These are phyloP conservation scores for Nylanderia fulva DNA, from an alignment of 1,140 invertebrate species.

Conservation along the genomic window DNA sequence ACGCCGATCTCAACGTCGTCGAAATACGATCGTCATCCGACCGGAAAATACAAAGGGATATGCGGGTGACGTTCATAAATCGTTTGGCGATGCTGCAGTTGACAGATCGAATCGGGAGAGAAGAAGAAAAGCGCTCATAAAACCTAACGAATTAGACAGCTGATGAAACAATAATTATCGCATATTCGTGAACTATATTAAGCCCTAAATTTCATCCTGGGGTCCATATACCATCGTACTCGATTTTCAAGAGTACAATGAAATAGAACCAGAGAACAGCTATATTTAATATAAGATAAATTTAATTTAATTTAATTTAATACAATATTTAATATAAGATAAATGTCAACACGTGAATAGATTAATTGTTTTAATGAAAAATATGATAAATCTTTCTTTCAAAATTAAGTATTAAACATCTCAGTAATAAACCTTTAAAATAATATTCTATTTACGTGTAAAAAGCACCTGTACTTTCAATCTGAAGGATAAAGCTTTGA, in stretches of 20 bases:
- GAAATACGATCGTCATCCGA: conserved; percentile 37
- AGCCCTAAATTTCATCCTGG: background rate
- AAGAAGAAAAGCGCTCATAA: conserved; percentile 19
- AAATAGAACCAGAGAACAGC: too few species aligned
- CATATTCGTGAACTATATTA: background rate
- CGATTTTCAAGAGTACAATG: too few species aligned
- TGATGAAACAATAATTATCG: conserved; percentile 39
- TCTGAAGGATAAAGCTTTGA: too few species aligned
- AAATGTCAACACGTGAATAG: background rate
- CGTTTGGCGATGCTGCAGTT: conserved; percentile 31
- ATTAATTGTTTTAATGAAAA: background rate
- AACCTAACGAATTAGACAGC: conserved; percentile 30
- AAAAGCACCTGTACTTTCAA: background rate
- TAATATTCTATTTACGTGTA: background rate
- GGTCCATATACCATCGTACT: background rate
- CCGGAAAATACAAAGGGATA: conserved; percentile 57
- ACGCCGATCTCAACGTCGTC: conserved; percentile 16
- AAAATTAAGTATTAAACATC: background rate
- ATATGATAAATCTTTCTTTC: background rate
- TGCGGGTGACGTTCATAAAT: conserved; percentile 48
- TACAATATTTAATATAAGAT: background rate
- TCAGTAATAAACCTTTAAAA: background rate
- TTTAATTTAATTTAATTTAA: too few species aligned
- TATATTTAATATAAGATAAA: too few species aligned
- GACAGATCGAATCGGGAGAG: conserved; percentile 14